These are phyloP conservation scores for Zoanthus sansibaricus DNA, from an alignment of 92 coral and sea anemone species.

Conservation along the genomic window DNA sequence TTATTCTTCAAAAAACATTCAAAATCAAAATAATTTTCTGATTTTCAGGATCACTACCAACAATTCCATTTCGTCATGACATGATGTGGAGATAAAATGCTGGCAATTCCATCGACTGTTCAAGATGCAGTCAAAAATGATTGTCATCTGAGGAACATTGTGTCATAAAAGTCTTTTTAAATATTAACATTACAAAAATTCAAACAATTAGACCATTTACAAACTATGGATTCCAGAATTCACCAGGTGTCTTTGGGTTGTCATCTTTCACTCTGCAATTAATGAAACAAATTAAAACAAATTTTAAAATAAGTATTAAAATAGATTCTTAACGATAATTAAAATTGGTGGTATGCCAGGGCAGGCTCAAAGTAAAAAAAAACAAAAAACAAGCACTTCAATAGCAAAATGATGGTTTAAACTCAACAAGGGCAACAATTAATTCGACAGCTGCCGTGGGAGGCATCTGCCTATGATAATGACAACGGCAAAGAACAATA, in stretches of 20 bases:
- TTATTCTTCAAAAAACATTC: neutral
- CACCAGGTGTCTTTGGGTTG: slow-evolving; percentile 41
- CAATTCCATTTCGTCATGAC: neutral
- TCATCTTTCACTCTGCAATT: slow-evolving; percentile 14
- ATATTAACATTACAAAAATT: neutral
- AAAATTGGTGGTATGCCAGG: neutral
- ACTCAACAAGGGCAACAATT: no score
- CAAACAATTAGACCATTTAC: neutral
- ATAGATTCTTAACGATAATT: neutral
- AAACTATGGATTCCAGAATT: slow-evolving; percentile 36
- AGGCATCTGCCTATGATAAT: no score
- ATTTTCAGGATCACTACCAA: neutral
- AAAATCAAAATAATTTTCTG: neutral
- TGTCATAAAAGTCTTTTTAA: neutral
- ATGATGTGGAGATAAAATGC: neutral
- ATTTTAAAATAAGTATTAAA: neutral
- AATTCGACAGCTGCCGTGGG: no score
- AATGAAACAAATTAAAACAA: neutral
- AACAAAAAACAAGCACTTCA: no score
- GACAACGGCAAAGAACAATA: no score
- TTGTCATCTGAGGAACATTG: neutral
- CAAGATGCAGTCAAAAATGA: neutral
- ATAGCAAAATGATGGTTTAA: no score
- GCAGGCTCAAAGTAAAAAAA: no score
- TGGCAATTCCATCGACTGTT: neutral